Conservation (phyloP, 2,888 invertebrate genomes). For the Acronicta leporina region DNA sequence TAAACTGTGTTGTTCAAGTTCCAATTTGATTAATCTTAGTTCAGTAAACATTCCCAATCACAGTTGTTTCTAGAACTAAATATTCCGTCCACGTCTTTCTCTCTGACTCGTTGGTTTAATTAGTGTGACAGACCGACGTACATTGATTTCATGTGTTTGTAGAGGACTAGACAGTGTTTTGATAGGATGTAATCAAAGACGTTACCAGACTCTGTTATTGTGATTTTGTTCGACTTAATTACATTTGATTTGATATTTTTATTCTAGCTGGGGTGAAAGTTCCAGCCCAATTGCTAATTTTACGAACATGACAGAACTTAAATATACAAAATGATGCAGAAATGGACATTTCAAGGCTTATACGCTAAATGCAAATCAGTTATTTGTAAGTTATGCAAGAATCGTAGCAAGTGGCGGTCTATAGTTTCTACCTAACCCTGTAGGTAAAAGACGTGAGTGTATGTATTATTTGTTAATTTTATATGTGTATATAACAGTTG, state of each 20-base stretch:
- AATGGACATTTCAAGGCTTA: too few species aligned
- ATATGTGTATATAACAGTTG: too few species aligned
- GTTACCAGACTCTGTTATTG: background rate
- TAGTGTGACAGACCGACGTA: background rate
- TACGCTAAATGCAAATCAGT: too few species aligned
- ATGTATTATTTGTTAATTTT: too few species aligned
- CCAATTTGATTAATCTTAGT: constrained; percentile 24
- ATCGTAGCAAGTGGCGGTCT: too few species aligned
- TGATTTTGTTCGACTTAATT: background rate
- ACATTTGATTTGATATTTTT: background rate
- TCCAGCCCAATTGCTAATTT: too few species aligned
- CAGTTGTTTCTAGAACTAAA: background rate
- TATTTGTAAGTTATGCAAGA: too few species aligned
- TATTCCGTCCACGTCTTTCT: constrained; percentile 1
- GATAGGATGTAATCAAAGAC: constrained; percentile 27
- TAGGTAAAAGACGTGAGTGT: too few species aligned
- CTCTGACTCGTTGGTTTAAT: constrained; percentile 1
- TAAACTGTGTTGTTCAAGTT: constrained; percentile 11
- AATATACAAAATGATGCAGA: too few species aligned
- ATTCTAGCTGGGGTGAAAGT: too few species aligned
- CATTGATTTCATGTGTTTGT: constrained; percentile 20
- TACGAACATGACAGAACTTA: too few species aligned
- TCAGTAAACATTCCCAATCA: constrained; percentile 6
- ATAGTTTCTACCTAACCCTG: too few species aligned
- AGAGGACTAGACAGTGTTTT: constrained; percentile 24